Base-by-base conservation (phyloP, 2,113 vertebrate genomes). In the Callipepla californica region DNA sequence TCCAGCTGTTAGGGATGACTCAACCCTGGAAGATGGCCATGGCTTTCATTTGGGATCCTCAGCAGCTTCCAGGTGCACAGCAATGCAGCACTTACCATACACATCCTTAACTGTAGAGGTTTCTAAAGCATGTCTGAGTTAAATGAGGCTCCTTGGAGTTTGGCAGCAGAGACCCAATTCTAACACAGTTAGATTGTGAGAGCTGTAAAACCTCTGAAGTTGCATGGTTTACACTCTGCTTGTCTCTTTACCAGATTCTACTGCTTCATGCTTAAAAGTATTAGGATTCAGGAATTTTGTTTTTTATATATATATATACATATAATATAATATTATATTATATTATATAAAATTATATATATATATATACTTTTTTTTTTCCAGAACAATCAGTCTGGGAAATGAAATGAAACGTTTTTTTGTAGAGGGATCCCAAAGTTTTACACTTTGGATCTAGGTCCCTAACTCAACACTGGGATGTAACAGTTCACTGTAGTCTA, bases 391-490 rank as follows among this genome's bases (percentile, higher is more conserved):
- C 75, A 77, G 19, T 50, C 85, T 76, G 2, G 0, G 19, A 67
- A 67, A 40, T 5, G 1, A 67, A 80, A 59, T 8, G 1, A 85
- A 87, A 83, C 7, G 53, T 38, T 91, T 55, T 8, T 8, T 21
- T 74, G 61, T 32, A 72, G 50, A 77, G 5, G 23, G 26, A 78
- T 32, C 16, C 58, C 21, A 45, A 8, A 48, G 36, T 72, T 87
- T 25, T 6, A 5, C n/a, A 70, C 25, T 63, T 63, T 51, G 13
- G 45, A 80, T 85, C 70, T 72, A 63, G 34, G 25, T 69, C 36
- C 42, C 82, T 94, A 93, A 89, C 94, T 93, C 67, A 92, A 58
- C 15, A n/a, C 28, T 53, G 9, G 48, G 62, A 61, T 84, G 6
- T 19, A 93, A 74, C 7, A 84, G 69, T 65, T 85, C 34, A 59